Percentiles rank a stretch among this genome's conserved stretches.
These are phyloP conservation scores for Poecilus cupreus DNA, from an alignment of 2,888 invertebrate genomes.

Conservation along the genomic window DNA sequence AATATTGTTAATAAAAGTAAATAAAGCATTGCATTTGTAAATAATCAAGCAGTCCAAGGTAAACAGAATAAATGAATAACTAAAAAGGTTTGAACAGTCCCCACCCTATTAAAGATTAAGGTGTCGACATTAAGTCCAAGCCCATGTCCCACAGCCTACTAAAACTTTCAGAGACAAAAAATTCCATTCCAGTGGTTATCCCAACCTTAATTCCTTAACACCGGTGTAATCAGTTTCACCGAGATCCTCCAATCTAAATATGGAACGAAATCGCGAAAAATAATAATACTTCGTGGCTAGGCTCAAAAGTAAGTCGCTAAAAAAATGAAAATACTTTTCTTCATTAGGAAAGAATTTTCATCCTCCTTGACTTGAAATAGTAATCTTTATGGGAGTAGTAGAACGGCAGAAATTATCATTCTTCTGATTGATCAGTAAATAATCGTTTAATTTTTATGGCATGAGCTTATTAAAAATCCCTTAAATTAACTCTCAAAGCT, in stretches of 20 bases:
- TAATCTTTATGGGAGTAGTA: too few relatives aligned
- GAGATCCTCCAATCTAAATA: not conserved
- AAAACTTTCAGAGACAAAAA: constrained; percentile 28
- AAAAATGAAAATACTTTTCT: not conserved
- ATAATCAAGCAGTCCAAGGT: not conserved
- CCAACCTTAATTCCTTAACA: constrained; percentile 17
- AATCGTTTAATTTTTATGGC: too few relatives aligned
- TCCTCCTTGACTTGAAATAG: too few relatives aligned
- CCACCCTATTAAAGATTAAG: constrained; percentile 4
- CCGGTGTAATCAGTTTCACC: not conserved
- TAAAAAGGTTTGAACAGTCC: not conserved
- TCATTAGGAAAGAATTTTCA: not conserved
- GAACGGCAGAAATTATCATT: too few relatives aligned
- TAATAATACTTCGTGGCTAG: too few relatives aligned
- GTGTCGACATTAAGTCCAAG: constrained; percentile 13
- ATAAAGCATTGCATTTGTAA: too few relatives aligned
- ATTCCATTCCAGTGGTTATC: constrained; percentile 21
- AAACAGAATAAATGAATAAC: not conserved
- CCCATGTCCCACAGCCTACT: not conserved
- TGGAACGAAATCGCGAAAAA: too few relatives aligned
- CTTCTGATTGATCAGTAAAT: too few relatives aligned
- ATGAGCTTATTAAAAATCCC: too few relatives aligned
- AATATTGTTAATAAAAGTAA: too few relatives aligned
- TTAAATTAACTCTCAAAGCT: constrained; percentile 11
- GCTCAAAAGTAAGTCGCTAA: not conserved